phyloP scores from a whole-genome alignment of 2,888 invertebrate genomes.

The Lingula anatina region DNA sequence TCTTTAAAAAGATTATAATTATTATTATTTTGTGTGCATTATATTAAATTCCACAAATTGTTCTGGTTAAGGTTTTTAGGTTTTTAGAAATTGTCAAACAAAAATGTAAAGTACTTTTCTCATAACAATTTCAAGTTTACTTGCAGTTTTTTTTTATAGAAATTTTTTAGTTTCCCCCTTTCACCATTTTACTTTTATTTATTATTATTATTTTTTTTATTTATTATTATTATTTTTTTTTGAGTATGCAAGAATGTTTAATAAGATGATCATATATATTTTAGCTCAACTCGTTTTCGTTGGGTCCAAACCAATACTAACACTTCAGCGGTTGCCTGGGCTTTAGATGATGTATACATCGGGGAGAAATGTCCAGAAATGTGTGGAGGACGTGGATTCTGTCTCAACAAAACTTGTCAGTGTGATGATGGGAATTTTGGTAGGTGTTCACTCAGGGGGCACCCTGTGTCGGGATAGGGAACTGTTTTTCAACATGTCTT shows the following conservation, averaged over 20 bases:
- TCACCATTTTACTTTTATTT: too few species aligned
- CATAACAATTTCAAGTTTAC: neutral
- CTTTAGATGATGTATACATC: slow-evolving; percentile 50
- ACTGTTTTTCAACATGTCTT: too few species aligned
- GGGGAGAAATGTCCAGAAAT: slow-evolving; percentile 47
- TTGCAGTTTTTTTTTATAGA: neutral
- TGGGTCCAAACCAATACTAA: slow-evolving; percentile 43
- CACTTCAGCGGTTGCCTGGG: slow-evolving; percentile 37
- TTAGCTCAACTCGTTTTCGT: slow-evolving; percentile 48
- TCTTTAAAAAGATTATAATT: too few species aligned
- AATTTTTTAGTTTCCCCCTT: neutral
- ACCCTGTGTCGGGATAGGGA: too few species aligned
- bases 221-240: too few species aligned
- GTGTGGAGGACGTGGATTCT: slow-evolving; percentile 50
- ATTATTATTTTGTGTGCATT: too few species aligned
- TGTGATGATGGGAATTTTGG: slow-evolving; percentile 42
- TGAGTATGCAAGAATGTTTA: neutral
- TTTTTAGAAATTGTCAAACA: neutral
- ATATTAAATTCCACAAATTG: too few species aligned
- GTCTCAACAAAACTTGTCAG: slow-evolving; percentile 30
- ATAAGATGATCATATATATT: slow-evolving; percentile 1
- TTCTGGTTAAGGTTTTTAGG: too few species aligned
- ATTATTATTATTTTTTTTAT: too few species aligned
- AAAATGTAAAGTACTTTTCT: neutral
- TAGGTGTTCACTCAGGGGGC: slow-evolving; percentile 15